Percentiles rank a stretch among this genome's conserved stretches.
Conservation (phyloP, 2,113 vertebrate genomes). For the Pimephales promelas region DNA sequence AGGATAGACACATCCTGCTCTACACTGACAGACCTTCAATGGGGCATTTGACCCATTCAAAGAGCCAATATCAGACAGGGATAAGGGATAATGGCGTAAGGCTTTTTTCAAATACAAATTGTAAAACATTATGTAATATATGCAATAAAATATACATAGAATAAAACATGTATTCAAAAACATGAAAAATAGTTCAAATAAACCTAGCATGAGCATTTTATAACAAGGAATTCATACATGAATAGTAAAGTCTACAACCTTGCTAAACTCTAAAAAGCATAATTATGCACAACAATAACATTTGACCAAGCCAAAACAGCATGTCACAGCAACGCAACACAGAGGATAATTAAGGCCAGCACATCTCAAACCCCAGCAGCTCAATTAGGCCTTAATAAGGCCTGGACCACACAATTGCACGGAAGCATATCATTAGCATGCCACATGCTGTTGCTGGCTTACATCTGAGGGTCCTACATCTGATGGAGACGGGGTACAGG, state of each 20-base stretch:
- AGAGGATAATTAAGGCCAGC: constrained; percentile 14
- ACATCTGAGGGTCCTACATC: constrained; percentile 13
- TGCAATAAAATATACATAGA: too few species aligned
- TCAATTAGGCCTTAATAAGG: constrained; percentile 40
- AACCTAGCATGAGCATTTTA: neutral
- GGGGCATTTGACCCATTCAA: constrained; percentile 13
- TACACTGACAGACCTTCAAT: constrained; percentile 5
- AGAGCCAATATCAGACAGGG: neutral
- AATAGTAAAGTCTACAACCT: constrained; percentile 10
- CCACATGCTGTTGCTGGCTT: constrained; percentile 32
- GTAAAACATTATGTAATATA: too few species aligned
- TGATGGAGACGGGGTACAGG: constrained; percentile 47
- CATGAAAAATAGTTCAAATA: neutral
- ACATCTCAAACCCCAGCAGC: constrained; percentile 13
- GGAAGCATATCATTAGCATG: constrained; percentile 32
- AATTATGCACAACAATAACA: constrained; percentile 17
- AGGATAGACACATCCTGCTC: constrained; percentile 4
- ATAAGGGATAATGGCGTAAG: neutral
- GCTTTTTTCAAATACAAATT: too few species aligned
- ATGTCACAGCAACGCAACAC: constrained; percentile 23
- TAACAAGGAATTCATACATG: neutral
- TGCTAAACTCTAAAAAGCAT: constrained; percentile 8
- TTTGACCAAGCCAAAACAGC: neutral
- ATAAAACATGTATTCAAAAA: too few species aligned
- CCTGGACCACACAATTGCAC: constrained; percentile 22